Conservation (phyloP, 2,113 vertebrate species). For the Ariopsis seemanni region DNA sequence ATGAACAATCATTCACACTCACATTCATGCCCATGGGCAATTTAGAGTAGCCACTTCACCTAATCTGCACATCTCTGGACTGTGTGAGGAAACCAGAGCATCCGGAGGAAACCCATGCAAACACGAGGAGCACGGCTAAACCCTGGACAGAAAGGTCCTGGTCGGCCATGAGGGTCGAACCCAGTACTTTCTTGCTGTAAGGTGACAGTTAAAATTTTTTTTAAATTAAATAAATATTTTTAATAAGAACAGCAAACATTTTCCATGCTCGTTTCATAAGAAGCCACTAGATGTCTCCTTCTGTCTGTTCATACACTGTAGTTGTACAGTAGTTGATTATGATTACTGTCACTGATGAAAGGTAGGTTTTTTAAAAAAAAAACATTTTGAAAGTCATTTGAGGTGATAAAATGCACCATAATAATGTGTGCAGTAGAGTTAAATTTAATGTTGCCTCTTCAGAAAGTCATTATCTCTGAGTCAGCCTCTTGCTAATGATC, state of each 20-base stretch:
- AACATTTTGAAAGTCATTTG: not conserved
- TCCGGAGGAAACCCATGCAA: too few species aligned
- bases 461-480: slow-evolving; percentile 16
- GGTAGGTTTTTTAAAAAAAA: too few species aligned
- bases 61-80: too few species aligned
- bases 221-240: not conserved
- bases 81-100: too few species aligned
- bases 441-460: not conserved
- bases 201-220: not conserved
- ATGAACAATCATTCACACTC: too few species aligned
- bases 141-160: too few species aligned
- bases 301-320: not conserved
- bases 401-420: not conserved
- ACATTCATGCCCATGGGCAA: too few species aligned
- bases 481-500: slow-evolving; percentile 10
- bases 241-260: not conserved
- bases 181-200: too few species aligned
- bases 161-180: too few species aligned
- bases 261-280: not conserved
- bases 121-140: too few species aligned
- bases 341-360: not conserved
- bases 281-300: not conserved
- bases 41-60: too few species aligned
- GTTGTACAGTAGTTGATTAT: not conserved
- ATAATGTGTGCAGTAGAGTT: not conserved